phyloP scores from a whole-genome alignment of 2,888 invertebrate genomes.

The Lagria hirta region DNA sequence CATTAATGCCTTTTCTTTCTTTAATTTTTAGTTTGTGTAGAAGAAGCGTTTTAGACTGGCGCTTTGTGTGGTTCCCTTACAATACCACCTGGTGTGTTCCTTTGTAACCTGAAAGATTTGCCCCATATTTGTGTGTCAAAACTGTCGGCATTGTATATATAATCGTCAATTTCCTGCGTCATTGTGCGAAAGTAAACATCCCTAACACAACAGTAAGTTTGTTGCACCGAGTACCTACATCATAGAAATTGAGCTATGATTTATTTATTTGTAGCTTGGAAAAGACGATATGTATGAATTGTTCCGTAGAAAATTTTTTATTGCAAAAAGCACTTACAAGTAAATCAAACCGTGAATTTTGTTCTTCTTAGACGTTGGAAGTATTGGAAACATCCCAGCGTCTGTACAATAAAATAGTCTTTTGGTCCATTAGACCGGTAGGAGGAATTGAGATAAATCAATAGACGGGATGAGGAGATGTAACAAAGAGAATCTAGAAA shows the following conservation, averaged over 20 bases:
- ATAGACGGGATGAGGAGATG: conserved; percentile 14
- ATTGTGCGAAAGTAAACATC: conserved; percentile 28
- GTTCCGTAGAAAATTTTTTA: conserved; percentile 23
- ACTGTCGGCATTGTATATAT: conserved; percentile 30
- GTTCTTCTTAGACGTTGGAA: conserved; percentile 14
- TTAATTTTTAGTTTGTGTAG: no score
- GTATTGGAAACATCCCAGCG: conserved; percentile 24
- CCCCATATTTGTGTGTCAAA: conserved; percentile 30
- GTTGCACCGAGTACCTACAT: conserved; percentile 7
- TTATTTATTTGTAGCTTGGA: conserved; percentile 2
- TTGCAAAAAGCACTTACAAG: conserved; percentile 27
- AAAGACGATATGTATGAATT: no score
- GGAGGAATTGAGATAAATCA: conserved; percentile 22
- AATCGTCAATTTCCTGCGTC: conserved; percentile 32
- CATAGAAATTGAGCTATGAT: conserved; percentile 1
- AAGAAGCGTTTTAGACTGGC: no score
- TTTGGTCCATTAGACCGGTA: conserved; percentile 23
- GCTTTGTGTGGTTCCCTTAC: no score
- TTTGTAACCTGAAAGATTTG: conserved; percentile 16
- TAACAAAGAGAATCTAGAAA: conserved; percentile 8
- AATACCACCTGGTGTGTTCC: no score
- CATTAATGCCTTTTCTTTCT: no score
- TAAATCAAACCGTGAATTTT: conserved; percentile 23
- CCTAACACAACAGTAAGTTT: conserved; percentile 21
- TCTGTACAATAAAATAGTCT: conserved; percentile 22